These are phyloP conservation scores for Eucera pruinosa DNA, from an alignment of 2,888 invertebrate genomes.

Conservation along the genomic window DNA sequence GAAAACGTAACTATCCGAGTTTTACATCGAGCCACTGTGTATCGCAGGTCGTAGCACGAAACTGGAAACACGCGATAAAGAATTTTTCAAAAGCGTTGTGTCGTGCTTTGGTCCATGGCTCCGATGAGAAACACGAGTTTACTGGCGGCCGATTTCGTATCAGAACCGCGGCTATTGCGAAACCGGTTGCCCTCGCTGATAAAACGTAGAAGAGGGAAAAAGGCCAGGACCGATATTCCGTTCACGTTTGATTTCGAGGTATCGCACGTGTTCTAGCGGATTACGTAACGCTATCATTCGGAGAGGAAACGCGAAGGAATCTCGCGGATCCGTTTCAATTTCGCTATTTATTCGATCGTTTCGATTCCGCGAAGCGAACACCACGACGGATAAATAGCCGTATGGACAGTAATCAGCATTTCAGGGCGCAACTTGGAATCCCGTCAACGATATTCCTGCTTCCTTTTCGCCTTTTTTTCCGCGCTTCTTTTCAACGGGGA, in stretches of 20 bases:
- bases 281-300: constrained; percentile 24
- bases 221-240: constrained; percentile 23
- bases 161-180: constrained; percentile 41
- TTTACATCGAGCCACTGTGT: too few species aligned
- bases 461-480: background rate
- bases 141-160: constrained; percentile 47
- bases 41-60: constrained; percentile 17
- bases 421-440: constrained; percentile 51
- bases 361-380: constrained; percentile 17
- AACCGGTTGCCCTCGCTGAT: constrained; percentile 58
- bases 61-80: constrained; percentile 53
- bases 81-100: constrained; percentile 47
- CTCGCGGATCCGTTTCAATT: constrained; percentile 13
- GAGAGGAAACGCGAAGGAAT: constrained; percentile 1
- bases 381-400: constrained; percentile 38
- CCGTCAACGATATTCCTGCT: constrained; percentile 25
- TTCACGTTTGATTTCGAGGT: constrained; percentile 48
- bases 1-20: too few species aligned
- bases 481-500: background rate
- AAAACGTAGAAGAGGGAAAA: constrained; percentile 21
- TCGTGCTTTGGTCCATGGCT: background rate
- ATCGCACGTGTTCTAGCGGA: constrained; percentile 34
- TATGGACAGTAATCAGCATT: constrained; percentile 41
- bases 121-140: constrained; percentile 43
- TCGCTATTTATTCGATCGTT: constrained; percentile 26